These are phyloP conservation scores for Noctua pronuba DNA, from an alignment of 2,888 invertebrate genomes.

Conservation along the genomic window DNA sequence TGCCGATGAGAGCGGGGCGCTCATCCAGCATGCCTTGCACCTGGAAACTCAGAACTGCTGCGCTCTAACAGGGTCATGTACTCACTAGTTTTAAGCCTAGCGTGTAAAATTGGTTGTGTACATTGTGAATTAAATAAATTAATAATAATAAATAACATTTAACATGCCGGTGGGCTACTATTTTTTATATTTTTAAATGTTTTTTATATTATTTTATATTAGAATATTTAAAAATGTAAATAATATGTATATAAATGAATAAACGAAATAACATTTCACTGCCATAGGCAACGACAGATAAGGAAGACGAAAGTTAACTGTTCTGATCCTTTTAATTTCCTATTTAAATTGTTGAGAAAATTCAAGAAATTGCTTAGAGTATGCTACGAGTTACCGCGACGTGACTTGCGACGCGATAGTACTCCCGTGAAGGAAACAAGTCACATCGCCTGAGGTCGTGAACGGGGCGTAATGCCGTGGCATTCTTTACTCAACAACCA, in stretches of 20 bases:
- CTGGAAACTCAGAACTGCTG: too few species aligned
- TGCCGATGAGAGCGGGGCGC: slow-evolving; percentile 85
- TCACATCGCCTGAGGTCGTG: background rate
- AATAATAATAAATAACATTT: too few species aligned
- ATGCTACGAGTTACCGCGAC: background rate
- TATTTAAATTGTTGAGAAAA: background rate
- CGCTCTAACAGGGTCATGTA: too few species aligned
- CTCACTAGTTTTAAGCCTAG: too few species aligned
- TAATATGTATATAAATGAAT: too few species aligned
- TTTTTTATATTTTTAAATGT: too few species aligned
- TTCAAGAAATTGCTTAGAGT: background rate
- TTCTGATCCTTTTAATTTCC: background rate
- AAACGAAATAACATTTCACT: background rate
- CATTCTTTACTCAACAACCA: background rate
- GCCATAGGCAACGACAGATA: background rate
- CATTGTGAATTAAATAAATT: too few species aligned
- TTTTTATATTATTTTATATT: too few species aligned
- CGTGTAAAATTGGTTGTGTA: too few species aligned
- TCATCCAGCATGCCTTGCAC: slow-evolving; percentile 85
- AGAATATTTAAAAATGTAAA: too few species aligned
- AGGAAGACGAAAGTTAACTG: background rate
- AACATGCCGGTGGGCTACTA: too few species aligned
- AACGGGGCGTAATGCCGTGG: background rate
- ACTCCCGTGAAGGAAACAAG: background rate
- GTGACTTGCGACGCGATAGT: background rate